Percentiles rank a stretch among this genome's conserved stretches.
Evolutionary conservation across 2,797 vertebrate genomes (phyloP).

Genomic region (Xiphophorus birchmanni): DNA sequence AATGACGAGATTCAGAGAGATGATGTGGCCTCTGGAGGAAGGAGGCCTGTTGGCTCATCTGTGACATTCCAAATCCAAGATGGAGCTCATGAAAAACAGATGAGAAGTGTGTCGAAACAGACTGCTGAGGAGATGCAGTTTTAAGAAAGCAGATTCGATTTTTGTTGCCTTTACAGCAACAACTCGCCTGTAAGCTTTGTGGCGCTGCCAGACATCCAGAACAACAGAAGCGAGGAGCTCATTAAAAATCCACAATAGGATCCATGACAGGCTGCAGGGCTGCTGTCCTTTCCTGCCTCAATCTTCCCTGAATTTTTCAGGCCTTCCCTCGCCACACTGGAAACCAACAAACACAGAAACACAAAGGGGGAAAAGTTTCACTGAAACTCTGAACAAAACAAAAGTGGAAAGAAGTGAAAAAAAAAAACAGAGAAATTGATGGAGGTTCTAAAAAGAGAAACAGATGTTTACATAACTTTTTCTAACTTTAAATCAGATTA

Average conservation of each 20-base stretch:
- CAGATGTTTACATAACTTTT: neutral
- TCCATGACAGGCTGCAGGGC: slow-evolving; percentile 32
- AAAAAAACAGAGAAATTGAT: neutral
- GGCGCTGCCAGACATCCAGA: neutral
- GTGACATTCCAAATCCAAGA: slow-evolving; percentile 41
- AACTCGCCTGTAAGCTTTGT: slow-evolving; percentile 6
- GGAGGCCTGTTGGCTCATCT: slow-evolving; percentile 41
- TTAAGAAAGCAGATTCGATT: slow-evolving; percentile 28
- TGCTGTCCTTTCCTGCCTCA: slow-evolving; percentile 27
- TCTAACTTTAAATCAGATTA: neutral
- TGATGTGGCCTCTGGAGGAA: slow-evolving; percentile 8
- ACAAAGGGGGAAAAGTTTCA: neutral
- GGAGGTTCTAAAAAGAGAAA: neutral
- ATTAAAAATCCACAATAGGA: slow-evolving; percentile 59
- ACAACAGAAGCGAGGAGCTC: slow-evolving; percentile 15
- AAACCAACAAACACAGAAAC: slow-evolving; percentile 15
- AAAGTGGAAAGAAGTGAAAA: neutral
- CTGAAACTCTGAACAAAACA: slow-evolving; percentile 29
- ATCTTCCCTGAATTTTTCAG: slow-evolving; percentile 57
- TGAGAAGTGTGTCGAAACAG: slow-evolving; percentile 12
- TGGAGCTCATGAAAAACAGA: slow-evolving; percentile 33
- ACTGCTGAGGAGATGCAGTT: slow-evolving; percentile 13
- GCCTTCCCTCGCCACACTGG: slow-evolving; percentile 18
- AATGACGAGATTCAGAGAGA: slow-evolving; percentile 11
- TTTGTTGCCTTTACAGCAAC: slow-evolving; percentile 34